Conservation (phyloP, 1,140 invertebrate genomes). For the Danaus melanippus region DNA sequence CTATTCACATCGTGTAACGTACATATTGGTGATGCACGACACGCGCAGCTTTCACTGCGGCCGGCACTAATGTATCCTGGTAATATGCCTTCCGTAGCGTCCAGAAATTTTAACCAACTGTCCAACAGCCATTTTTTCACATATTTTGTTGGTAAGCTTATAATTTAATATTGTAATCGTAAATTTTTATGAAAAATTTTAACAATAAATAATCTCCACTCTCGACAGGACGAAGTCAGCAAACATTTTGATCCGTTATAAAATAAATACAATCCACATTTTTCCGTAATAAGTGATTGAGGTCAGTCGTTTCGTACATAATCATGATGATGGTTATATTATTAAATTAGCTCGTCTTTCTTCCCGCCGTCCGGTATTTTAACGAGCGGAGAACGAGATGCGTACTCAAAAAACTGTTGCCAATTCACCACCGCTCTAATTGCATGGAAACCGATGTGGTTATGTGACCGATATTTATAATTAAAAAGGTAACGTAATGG, state of each 20-base stretch:
- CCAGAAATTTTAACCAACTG: too few species aligned
- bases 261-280: slow-evolving; percentile 34
- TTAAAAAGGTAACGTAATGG: slow-evolving; percentile 10
- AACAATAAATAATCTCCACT: too few species aligned
- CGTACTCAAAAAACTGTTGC: slow-evolving; percentile 42
- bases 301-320: slow-evolving; percentile 47
- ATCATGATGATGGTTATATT: slow-evolving; percentile 53
- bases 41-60: slow-evolving; percentile 62
- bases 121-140: too few species aligned
- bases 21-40: slow-evolving; percentile 41
- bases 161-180: too few species aligned
- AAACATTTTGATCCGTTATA: slow-evolving; percentile 33
- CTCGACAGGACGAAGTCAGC: slow-evolving; percentile 19
- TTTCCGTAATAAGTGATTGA: slow-evolving; percentile 49
- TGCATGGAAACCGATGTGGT: slow-evolving; percentile 36
- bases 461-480: slow-evolving; percentile 25
- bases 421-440: slow-evolving; percentile 44
- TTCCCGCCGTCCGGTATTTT: slow-evolving; percentile 53
- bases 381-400: slow-evolving; percentile 39
- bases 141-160: too few species aligned
- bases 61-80: slow-evolving; percentile 53
- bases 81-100: slow-evolving; percentile 28
- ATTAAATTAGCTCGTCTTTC: slow-evolving; percentile 57
- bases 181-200: too few species aligned
- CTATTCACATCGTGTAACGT: slow-evolving; percentile 57